Evolutionary conservation across 1,140 invertebrate genomes (phyloP), one percentile per base, ranked within the genome.

Genomic region (Choristoneura fumiferana): DNA sequence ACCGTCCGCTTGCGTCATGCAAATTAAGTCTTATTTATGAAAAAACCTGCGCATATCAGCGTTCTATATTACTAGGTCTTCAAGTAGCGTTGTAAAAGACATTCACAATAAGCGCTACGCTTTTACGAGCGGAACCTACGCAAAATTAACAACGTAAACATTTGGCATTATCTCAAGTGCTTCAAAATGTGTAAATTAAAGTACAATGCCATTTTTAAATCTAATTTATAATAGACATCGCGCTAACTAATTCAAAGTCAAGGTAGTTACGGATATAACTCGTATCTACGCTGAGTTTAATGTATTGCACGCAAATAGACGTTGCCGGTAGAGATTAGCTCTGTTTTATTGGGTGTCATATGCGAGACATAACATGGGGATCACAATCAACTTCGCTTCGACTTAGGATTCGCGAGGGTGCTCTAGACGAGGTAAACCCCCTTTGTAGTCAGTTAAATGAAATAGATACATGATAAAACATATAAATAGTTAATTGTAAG

Each of bases 201-300:
- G 9, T 18, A 43, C 14, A 18, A 17, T 43, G 14, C 9, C 1
- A n/a, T 45, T 45, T 0, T 45, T 45, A 18, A n/a, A 29, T 29
- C 2, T 29, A 29, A 29, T 29, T 29, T 29, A 29, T 6, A 29
- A 29, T 29, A 2, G 6, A 29, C 22, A 29, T 29, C 3, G 5
- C 8, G 18, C 17, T 45, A 22, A 18, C n/a, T 4, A 45, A 18
- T 9, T 45, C 17, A 15, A 9, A 45, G 18, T 18, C 43, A 14
- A 49, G 43, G 43, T 1, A 5, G 12, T 49, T 22, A 49, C 43
- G 43, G 43, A 49, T 49, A 49, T 49, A 49, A 49, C 40, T 29
- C 43, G 18, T 13, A 12, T 29, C 43, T 49, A 17, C 43, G 22
- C 43, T 6, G 43, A 10, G 43, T 49, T 29, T 15, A 49, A 49